These are phyloP conservation scores for Dasypolia templi DNA, from an alignment of 2,888 invertebrate species.

Conservation along the genomic window DNA sequence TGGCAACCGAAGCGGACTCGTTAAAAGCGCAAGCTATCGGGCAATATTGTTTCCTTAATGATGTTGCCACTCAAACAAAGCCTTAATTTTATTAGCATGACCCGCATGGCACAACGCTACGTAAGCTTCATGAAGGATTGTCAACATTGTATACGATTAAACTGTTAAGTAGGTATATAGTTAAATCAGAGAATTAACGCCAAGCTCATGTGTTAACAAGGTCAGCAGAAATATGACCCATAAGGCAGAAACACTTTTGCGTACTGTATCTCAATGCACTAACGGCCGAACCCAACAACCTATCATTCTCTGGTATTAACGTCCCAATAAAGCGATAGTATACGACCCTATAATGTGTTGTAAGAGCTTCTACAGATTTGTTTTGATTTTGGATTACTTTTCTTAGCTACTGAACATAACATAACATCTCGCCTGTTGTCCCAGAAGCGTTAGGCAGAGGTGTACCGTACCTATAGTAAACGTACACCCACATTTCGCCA, in stretches of 20 bases:
- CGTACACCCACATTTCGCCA: too few species aligned
- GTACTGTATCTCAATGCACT: too few species aligned
- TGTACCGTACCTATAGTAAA: too few species aligned
- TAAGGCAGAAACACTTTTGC: background rate
- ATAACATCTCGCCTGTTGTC: too few species aligned
- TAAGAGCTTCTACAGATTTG: too few species aligned
- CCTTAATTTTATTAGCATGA: slow-evolving; percentile 80
- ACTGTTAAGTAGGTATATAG: slow-evolving; percentile 26
- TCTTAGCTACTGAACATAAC: too few species aligned
- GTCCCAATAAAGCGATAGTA: too few species aligned
- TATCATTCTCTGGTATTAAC: too few species aligned
- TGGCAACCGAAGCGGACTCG: slow-evolving; percentile 59
- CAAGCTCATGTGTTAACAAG: background rate
- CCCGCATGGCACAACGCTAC: slow-evolving; percentile 75
- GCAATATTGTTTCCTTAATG: slow-evolving; percentile 79
- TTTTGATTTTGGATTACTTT: background rate
- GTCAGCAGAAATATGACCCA: slow-evolving; percentile 18
- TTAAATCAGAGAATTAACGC: slow-evolving; percentile 5
- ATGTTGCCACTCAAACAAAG: slow-evolving; percentile 81
- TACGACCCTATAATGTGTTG: too few species aligned
- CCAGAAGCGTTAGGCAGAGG: too few species aligned
- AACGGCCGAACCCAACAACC: too few species aligned
- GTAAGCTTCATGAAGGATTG: slow-evolving; percentile 62
- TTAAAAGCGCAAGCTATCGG: slow-evolving; percentile 69
- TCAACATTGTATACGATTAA: slow-evolving; percentile 61